Conservation (phyloP, 1,140 invertebrate species). For the Bombus picipes region DNA sequence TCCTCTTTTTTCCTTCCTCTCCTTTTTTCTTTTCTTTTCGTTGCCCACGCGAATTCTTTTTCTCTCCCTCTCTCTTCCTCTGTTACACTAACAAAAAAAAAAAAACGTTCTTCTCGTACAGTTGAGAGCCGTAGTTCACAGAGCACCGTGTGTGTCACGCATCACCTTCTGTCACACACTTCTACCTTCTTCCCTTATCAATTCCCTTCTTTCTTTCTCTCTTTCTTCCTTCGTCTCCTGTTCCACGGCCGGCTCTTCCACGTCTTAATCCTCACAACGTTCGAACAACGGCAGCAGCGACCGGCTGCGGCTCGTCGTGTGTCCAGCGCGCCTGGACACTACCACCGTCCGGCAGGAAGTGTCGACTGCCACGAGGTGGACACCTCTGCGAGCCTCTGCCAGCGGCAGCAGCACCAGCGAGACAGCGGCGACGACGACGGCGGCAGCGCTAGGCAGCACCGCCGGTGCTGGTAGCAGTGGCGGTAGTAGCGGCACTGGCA, state of each 20-base stretch:
- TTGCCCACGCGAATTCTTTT: slow-evolving; percentile 25
- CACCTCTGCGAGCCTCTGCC: slow-evolving; percentile 64
- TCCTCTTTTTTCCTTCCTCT: background rate
- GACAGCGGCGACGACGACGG: slow-evolving; percentile 14
- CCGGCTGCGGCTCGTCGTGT: slow-evolving; percentile 52
- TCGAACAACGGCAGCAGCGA: slow-evolving; percentile 42
- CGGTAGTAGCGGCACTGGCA: slow-evolving; percentile 57
- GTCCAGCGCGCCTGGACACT: slow-evolving; percentile 64
- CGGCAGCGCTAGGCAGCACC: slow-evolving; percentile 27
- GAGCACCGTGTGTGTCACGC: slow-evolving; percentile 19
- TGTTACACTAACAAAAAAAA: slow-evolving; percentile 2
- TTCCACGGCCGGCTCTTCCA: slow-evolving; percentile 11
- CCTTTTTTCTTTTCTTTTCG: background rate
- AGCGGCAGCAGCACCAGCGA: slow-evolving; percentile 42
- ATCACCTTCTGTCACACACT: slow-evolving; percentile 32
- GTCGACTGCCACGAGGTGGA: slow-evolving; percentile 68
- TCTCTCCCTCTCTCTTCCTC: background rate
- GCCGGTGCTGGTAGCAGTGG: slow-evolving; percentile 50
- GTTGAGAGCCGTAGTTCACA: background rate
- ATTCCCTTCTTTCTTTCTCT: background rate
- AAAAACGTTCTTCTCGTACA: background rate
- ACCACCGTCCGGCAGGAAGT: slow-evolving; percentile 68
- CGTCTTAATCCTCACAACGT: slow-evolving; percentile 18
- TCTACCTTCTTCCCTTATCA: background rate
- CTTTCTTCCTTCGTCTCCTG: slow-evolving; percentile 30